Evolutionary conservation across 2,797 vertebrate species (phyloP), one percentile per base, ranked within the genome.

Genomic region (Coregonus suidteri): DNA sequence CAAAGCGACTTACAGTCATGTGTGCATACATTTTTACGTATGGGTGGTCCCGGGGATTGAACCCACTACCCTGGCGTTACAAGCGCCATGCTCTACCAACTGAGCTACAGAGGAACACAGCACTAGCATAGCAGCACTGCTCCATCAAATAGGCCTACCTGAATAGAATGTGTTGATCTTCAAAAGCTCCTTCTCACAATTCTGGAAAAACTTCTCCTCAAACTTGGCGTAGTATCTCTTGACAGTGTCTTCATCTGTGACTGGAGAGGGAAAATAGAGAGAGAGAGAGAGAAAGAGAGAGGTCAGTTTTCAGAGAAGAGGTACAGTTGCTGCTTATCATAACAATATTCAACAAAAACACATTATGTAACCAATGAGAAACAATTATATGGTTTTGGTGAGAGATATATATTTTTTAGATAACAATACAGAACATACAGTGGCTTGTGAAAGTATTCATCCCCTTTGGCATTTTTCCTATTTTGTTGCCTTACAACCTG

Each of bases 151-250:
- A 62, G 20, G 20, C n/a, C 7, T 93, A 98, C 97, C 97, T 91
- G 97, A 98, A 92, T 98, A 98, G 93, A 98, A 98, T 73, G 97
- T 98, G 93, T 98, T 98, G 92, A 98, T 98, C 95, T 98, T 98
- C 92, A 97, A 95, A 93, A 98, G 94, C 87, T 98, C 97, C 78
- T 98, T 98, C 90, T 98, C 97, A 92, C 97, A 98, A 3, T 95
- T 95, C 91, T 98, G 97, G 92, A 98, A 98, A 93, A 98, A 98
- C 90, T 96, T 98, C 92, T 98, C 97, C 93, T 98, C 97, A 93
- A 98, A 97, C 83, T 97, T 98, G 92, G 97, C 97, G 87, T 97
- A 98, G 93, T 98, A 98, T 74, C 97, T 94, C 92, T 98, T 98
- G 70, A 98, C 96, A 0, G 95, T 97, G 71, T 98, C 97, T 66